Base-by-base conservation (phyloP, 2,113 vertebrate species). In the Indri indri region DNA sequence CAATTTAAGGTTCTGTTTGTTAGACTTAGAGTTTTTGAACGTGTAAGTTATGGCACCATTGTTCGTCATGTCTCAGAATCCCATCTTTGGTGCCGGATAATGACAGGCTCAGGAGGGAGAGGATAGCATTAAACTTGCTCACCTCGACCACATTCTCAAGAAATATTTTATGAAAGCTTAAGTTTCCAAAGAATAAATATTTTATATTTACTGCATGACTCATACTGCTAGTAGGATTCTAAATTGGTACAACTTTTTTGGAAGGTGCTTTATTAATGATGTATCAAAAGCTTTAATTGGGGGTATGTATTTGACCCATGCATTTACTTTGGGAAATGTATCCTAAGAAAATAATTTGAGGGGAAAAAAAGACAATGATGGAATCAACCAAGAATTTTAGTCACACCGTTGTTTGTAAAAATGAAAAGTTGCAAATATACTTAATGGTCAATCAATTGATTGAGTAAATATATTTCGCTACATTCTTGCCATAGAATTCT, bases 371-470 rank as follows among this genome's bases (percentile, higher is more conserved):
- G 47, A 42, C 14, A 80, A 88, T 68, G 50, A 93, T 70, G 27
- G 47, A 40, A 81, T 91, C n/a, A 85, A 63, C 2, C 25, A 93
- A 91, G 59, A 74, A 80, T 93, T 88, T 96, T 80, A 76, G 66
- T 81, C 45, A 88, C 59, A 85, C 6, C 88, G 32, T 70, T 95
- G 4, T 79, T 74, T 61, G 16, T 81, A 52, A 83, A 91, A 82
- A 54, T 80, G 13, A 85, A 76, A 76, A 63, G 22, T 47, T 70
- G 37, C 68, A 96, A 84, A 88, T 70, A 85, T 5, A 17, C 27
- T 59, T 45, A 50, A n/a, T 6, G 37, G 11, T 42, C n/a, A 16
- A 70, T 73, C 34, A 40, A 68, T 70, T 32, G 18, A 88, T 54
- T 32, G 18, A 88, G 40, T 57, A 68, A 85, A 70, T 80, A 40